phyloP scores from a whole-genome alignment of 2,888 invertebrate species.

The Rhopalosiphum nymphaeae region DNA sequence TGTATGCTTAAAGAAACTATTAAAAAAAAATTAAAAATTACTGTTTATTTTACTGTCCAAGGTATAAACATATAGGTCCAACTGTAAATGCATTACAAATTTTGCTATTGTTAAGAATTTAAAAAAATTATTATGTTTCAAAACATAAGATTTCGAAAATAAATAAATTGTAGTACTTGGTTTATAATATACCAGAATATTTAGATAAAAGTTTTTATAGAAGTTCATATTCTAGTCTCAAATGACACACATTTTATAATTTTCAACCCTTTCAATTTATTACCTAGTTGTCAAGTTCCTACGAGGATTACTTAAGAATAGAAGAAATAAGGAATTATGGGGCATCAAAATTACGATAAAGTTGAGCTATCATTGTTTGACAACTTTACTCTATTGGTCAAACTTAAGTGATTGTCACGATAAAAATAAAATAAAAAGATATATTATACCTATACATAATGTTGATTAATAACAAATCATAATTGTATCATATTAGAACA shows the following conservation, averaged over 20 bases:
- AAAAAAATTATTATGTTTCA: not conserved
- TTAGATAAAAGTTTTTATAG: not conserved
- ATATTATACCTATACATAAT: not conserved
- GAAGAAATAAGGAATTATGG: not conserved
- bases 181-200: not conserved
- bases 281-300: not conserved
- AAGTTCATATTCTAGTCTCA: not conserved
- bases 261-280: not conserved
- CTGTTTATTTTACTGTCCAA: not conserved
- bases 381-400: not conserved
- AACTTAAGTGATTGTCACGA: not conserved
- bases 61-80: not conserved
- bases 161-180: not conserved
- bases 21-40: not conserved
- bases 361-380: not conserved
- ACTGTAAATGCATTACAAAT: not conserved
- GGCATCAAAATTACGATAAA: not conserved
- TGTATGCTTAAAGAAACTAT: too few species aligned
- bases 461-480: not conserved
- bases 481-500: not conserved
- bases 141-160: not conserved
- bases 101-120: not conserved
- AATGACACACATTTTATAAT: not conserved
- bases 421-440: not conserved
- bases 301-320: not conserved